Evolutionary conservation across 2,113 vertebrate genomes (phyloP).

Genomic region (Bothrops jararaca): DNA sequence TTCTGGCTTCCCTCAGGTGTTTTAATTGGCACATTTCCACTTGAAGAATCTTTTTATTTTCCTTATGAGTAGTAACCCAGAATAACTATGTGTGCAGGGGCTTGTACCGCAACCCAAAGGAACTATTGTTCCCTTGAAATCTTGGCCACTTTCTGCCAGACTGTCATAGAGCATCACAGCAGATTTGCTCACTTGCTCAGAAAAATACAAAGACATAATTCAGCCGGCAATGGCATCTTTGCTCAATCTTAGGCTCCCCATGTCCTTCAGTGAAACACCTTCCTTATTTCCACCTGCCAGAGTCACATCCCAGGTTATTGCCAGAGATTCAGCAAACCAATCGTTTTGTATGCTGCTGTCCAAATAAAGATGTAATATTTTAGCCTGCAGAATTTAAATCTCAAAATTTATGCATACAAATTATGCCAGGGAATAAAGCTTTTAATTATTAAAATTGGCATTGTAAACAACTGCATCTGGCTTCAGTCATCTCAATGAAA

Average conservation of each 20-base stretch:
- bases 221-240: neutral
- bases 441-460: conserved; percentile 32
- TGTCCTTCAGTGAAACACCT: neutral
- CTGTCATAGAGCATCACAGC: conserved; percentile 22
- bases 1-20: conserved; percentile 29
- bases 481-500: neutral
- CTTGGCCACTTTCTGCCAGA: conserved; percentile 34
- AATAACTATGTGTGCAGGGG: conserved; percentile 15
- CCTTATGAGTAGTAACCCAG: conserved; percentile 20
- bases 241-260: neutral
- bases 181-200: conserved; percentile 7
- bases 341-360: neutral
- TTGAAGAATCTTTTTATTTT: conserved; percentile 44
- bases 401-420: neutral
- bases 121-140: neutral
- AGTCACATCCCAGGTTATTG: neutral
- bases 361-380: neutral
- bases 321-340: neutral
- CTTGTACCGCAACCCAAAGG: conserved; percentile 6
- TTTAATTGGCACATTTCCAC: conserved; percentile 31
- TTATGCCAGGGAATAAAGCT: neutral
- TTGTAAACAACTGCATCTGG: neutral
- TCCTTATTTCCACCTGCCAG: conserved; percentile 22
- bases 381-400: neutral
- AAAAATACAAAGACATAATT: conserved; percentile 6